phyloP scores from a whole-genome alignment of 2,113 vertebrate genomes.

The Regulus satrapa region DNA sequence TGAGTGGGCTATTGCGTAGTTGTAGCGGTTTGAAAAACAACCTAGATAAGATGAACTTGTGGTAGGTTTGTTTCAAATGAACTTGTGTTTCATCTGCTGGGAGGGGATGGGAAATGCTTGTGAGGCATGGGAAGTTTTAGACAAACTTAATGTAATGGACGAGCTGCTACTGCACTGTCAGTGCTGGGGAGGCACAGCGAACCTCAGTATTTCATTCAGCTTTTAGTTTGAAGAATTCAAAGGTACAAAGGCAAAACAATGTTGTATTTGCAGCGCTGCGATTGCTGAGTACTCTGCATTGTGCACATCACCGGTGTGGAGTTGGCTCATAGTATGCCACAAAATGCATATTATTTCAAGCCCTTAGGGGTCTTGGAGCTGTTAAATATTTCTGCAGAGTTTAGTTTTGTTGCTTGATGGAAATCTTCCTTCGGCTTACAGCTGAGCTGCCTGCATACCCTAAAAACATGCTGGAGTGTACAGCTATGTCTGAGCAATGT shows the following conservation, averaged over 20 bases:
- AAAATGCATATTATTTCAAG: conserved; percentile 16
- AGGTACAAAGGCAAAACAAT: not conserved
- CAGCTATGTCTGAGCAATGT: not conserved
- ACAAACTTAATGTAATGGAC: conserved; percentile 64
- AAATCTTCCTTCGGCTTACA: conserved; percentile 27
- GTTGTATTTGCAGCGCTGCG: not conserved
- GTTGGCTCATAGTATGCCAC: not conserved
- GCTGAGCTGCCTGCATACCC: conserved; percentile 45
- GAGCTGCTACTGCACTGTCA: conserved; percentile 29
- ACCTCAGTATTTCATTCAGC: not conserved
- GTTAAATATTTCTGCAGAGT: conserved; percentile 37
- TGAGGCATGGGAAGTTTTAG: conserved; percentile 64
- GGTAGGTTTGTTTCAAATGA: conserved; percentile 27
- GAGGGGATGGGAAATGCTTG: conserved; percentile 4
- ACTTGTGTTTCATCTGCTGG: conserved; percentile 50
- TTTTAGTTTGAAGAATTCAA: conserved; percentile 5
- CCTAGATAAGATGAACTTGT: conserved; percentile 12
- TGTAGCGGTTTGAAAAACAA: conserved; percentile 31
- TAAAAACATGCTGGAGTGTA: conserved; percentile 35
- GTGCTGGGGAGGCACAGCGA: not conserved
- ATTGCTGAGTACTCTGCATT: not conserved
- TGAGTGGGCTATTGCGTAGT: conserved; percentile 8
- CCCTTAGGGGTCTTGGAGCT: conserved; percentile 31
- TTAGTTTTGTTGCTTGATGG: conserved; percentile 25
- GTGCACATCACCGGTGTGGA: not conserved